Evolutionary conservation across 1,140 invertebrate species (phyloP), one percentile per base, ranked within the genome.

Genomic region (Sarcophaga peregrina): DNA sequence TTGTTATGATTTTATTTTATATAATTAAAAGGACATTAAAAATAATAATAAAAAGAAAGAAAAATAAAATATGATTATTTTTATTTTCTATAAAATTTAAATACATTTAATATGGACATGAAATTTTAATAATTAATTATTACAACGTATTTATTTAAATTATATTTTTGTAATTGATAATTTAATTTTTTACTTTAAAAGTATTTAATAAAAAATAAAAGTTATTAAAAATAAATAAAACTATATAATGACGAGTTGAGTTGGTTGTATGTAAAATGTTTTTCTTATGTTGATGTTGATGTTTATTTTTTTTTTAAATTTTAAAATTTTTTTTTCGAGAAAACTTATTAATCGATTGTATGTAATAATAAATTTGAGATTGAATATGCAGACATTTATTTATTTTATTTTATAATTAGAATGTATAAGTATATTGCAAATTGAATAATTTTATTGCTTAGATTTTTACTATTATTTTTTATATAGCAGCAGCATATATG

Each of bases 161-260:
- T 37, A 37, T 37, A 37, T 37, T 37, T 37, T n/a, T n/a, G n/a
- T n/a, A n/a, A n/a, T n/a, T 68, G 48, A 50, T 50, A 50, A 8
- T 8, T 6, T 54, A 10, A 54, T 5, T 54, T 15, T 11, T 58
- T 58, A 9, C 52, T 58, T 13, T 7, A 13, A n/a, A 20, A 9
- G 20, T 20, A 68, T 68, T 62, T 68, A 52, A 52, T 9, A 5
- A 52, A 52, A 52, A 52, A 52, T 10, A 52, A 46, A 74, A 74
- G 45, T 46, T 72, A 25, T 72, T 52, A 46, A 74, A 46, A 46
- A 46, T 13, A 76, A 48, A 15, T 72, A 78, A n/a, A 48, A 78
- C n/a, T 25, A 50, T 25, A 78, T 78, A 50, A 50, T 78, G 75
- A 50, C 75, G 47, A 78, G 75, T 78, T 50, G 7, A 50, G 8